Base-by-base conservation (phyloP, 2,113 vertebrate genomes). In the Sphaerodactylus townsendi region DNA sequence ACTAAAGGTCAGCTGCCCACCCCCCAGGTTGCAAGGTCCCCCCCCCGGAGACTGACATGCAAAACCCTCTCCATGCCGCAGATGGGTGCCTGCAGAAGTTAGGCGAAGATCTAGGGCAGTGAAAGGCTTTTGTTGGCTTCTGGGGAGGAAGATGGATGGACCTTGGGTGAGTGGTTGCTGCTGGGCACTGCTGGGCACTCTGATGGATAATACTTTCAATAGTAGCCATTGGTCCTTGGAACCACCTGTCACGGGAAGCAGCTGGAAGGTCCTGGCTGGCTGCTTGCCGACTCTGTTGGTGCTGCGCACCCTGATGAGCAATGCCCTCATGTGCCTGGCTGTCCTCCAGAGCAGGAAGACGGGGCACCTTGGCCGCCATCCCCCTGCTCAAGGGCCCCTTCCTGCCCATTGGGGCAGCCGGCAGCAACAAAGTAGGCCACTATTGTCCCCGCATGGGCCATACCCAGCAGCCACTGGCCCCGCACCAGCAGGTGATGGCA, bases 221-320 rank as follows among this genome's bases (percentile, higher is more conserved):
- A 33, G 37, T 28, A 83, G 66, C 82, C 50, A 17, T 48, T 62
- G 28, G 10, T 15, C 46, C 41, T 66, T 41, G 41, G 79, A 75
- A 15, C 72, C 44, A 30, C 53, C 35, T 39, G 1, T 83, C 87
- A 2, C 78, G 85, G 37, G 92, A 93, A 80, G 59, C 14, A 10
- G 80, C 53, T 4, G 33, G 33, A 37, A 66, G 81, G 95, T 92
- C 0, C 91, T 97, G 30, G 88, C 96, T 0, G 97, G 96, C 6
- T 96, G 96, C 88, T 86, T 96, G 50, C 94, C 97, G 23, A 95
- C 94, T 1, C 86, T 96, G 23, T 94, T 97, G 77, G 97, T 97
- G 84, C 90, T 97, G 79, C 93, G 96, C 90, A 97, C 95, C 28
- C 91, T 97, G 84, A 90, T 93, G 77, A 97, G 97, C 59, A 97